Conservation (phyloP, 2,797 vertebrate genomes). For the Scyliorhinus canicula region DNA sequence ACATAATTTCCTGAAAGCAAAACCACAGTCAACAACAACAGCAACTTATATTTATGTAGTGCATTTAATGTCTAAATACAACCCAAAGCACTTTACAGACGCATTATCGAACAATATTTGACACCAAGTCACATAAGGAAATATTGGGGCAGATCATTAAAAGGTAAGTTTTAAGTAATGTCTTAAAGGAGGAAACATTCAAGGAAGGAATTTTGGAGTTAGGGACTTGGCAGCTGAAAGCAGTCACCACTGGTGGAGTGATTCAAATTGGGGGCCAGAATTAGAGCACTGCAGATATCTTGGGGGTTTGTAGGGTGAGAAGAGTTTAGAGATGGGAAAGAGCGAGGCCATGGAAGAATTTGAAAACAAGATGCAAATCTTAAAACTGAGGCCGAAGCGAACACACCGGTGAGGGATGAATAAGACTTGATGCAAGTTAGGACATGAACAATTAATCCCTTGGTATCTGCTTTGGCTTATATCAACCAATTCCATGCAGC, state of each 20-base stretch:
- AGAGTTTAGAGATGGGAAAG: neutral
- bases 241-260: neutral
- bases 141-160: neutral
- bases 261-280: neutral
- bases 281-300: neutral
- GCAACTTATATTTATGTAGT: neutral
- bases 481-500: neutral
- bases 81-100: neutral
- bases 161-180: neutral
- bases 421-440: neutral
- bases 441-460: neutral
- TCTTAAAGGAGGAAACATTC: neutral
- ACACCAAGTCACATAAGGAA: neutral
- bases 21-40: neutral
- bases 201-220: neutral
- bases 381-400: neutral
- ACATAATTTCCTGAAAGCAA: neutral
- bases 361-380: neutral
- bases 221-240: neutral
- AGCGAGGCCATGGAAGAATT: neutral
- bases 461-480: neutral
- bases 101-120: neutral
- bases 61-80: neutral
- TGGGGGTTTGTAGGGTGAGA: neutral
- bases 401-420: neutral